Conservation (phyloP, 2,888 invertebrate species). For the Psococerastis gibbosa region DNA sequence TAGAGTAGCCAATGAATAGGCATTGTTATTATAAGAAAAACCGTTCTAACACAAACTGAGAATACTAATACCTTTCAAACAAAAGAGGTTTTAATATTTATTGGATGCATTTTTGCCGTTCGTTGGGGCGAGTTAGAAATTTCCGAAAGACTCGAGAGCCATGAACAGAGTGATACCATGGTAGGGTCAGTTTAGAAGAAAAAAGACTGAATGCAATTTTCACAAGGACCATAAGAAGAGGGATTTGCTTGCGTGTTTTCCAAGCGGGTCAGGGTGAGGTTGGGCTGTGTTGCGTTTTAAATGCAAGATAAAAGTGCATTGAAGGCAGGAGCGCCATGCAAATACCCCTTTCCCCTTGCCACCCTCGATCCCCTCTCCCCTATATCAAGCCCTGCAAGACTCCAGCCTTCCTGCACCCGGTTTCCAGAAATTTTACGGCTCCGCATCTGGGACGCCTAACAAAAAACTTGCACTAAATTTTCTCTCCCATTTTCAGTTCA, state of each 20-base stretch:
- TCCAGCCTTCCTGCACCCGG: too few species aligned
- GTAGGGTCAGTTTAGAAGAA: neutral
- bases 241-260: neutral
- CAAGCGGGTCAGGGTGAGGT: neutral
- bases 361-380: neutral
- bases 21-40: neutral
- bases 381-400: too few species aligned
- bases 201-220: neutral
- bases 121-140: neutral
- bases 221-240: neutral
- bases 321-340: slow-evolving; percentile 8
- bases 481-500: too few species aligned
- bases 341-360: neutral
- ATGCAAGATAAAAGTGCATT: slow-evolving; percentile 8
- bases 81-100: slow-evolving; percentile 2
- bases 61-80: neutral
- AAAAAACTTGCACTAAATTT: too few species aligned
- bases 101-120: slow-evolving; percentile 7
- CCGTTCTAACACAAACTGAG: neutral
- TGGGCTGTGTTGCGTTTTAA: neutral
- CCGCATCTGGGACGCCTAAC: too few species aligned
- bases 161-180: neutral
- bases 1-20: neutral
- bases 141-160: neutral
- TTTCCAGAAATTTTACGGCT: too few species aligned